These are phyloP conservation scores for Melangyna quadrimaculata DNA, from an alignment of 2,888 invertebrate genomes.

Conservation along the genomic window DNA sequence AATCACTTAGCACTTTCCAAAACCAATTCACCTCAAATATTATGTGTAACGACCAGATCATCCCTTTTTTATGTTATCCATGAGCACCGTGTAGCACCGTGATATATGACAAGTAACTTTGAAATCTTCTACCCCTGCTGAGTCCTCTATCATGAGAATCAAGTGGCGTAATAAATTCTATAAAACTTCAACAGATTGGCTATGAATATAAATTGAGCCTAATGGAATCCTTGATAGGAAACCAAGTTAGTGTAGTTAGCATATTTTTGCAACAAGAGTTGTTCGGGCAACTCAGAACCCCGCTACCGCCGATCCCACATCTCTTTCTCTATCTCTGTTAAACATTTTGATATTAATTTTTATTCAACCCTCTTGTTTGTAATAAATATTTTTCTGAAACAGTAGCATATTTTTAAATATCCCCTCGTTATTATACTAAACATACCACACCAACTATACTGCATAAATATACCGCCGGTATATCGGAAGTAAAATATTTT, in stretches of 20 bases:
- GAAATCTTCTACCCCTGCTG: slow-evolving; percentile 15
- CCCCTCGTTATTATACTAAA: neutral
- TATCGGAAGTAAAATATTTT: slow-evolving; percentile 60
- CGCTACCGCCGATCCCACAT: slow-evolving; percentile 5
- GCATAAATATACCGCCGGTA: neutral
- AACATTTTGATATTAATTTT: slow-evolving; percentile 59
- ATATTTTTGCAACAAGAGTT: slow-evolving; percentile 61
- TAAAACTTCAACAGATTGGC: slow-evolving; percentile 81
- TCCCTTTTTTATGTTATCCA: slow-evolving; percentile 17
- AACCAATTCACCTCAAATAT: slow-evolving; percentile 36
- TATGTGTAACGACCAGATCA: slow-evolving; percentile 1
- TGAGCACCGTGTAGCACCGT: neutral
- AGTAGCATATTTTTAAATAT: slow-evolving; percentile 22
- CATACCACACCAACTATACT: neutral
- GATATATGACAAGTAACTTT: slow-evolving; percentile 11
- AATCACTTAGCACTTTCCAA: slow-evolving; percentile 69
- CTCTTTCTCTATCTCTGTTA: neutral
- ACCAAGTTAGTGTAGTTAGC: slow-evolving; percentile 66
- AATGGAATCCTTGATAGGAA: slow-evolving; percentile 76
- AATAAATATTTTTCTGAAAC: slow-evolving; percentile 44
- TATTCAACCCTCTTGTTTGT: slow-evolving; percentile 49
- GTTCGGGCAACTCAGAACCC: too few relatives aligned
- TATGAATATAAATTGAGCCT: slow-evolving; percentile 82
- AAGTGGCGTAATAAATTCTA: slow-evolving; percentile 80
- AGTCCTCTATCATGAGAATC: slow-evolving; percentile 75